Base-by-base conservation (phyloP, 2,113 vertebrate species). In the Poeciliopsis occidentalis region DNA sequence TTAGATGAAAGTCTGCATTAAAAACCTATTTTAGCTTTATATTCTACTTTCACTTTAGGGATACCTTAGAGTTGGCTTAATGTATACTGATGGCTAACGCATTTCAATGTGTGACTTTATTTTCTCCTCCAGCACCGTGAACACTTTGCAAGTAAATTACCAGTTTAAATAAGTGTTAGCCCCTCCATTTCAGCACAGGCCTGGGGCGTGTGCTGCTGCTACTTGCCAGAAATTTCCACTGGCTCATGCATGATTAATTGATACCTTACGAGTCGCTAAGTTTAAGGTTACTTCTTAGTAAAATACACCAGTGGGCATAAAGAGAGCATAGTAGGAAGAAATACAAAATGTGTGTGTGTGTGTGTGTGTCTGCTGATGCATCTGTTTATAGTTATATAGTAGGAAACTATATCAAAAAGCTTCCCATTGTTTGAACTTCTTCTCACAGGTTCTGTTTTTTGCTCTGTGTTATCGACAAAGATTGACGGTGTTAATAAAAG, bases 191-290 rank as follows among this genome's bases (percentile, higher is more conserved):
- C 83, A 74, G 67, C 60, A 41, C 10, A 47, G 39, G 87, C 85
- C 81, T 11, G 74, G 64, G 83, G 82, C 86, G 86, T 88, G 79
- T 30, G 62, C 60, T 83, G 82, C 77, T 81, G 62, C 60, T 81
- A 54, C 85, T 82, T 89, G 87, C 80, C 81, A 90, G 73, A 76
- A 37, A 68, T 73, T 79, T 89, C 85, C 84, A 79, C 82, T 82
- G 79, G 80, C 82, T 90, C 87, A 88, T 87, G 87, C 86, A 89
- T 92, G 88, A 93, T 88, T 90, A 88, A 89, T 64, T 17, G 12
- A 85, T 44, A 84, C 76, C 81, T 64, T 62, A 81, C 78, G 54
- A 76, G 78, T 84, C 75, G 41, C 73, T 60, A 66, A 34, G 80
- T 89, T 76, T 93, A 78, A 79, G 70, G 88, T 91, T 93, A 87